Evolutionary conservation across 2,113 vertebrate species (phyloP), one percentile per base, ranked within the genome.

Genomic region (Climacteris rufus): DNA sequence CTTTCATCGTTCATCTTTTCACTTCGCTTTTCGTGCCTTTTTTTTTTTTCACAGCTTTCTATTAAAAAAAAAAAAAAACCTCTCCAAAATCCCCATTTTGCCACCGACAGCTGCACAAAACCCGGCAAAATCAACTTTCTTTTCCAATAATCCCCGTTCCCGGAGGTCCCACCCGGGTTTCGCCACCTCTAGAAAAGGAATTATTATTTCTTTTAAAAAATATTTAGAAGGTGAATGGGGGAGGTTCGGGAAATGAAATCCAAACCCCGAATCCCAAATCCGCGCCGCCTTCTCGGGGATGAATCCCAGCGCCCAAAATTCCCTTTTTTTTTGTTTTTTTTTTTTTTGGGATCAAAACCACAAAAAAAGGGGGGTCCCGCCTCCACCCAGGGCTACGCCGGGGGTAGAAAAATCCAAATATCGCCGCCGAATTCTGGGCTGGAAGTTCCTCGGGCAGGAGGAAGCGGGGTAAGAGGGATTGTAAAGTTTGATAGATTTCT

Each of bases 401-500:
- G 93, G 77, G 95, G 95, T 83, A 94, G 70, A n/a, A 92, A 89
- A 88, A n/a, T n/a, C n/a, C n/a, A n/a, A n/a, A n/a, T n/a, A n/a
- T n/a, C n/a, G n/a, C n/a, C n/a, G n/a, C n/a, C n/a, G n/a, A n/a
- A 97, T 95, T 96, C 94, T 93, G 54, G 68, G 96, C 93, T 92
- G 97, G 96, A 95, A 94, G 90, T 97, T 97, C 92, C 94, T 93
- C 93, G 5, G 87, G 85, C 85, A 95, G 95, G 95, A 97, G 93
- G 96, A 97, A 96, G 90, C 95, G 8, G 85, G 80, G 97, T 94
- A 95, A 93, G 94, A 94, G 95, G 69, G 96, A 95, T 91, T 97
- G 97, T 97, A 97, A 97, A 97, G 88, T 97, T 97, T 97, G 95
- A 97, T 97, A 95, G 96, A 95, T 97, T 97, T 96, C 96, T 96